These are phyloP conservation scores for Cynocephalus volans DNA, from an alignment of 2,113 vertebrate species.

Conservation along the genomic window DNA sequence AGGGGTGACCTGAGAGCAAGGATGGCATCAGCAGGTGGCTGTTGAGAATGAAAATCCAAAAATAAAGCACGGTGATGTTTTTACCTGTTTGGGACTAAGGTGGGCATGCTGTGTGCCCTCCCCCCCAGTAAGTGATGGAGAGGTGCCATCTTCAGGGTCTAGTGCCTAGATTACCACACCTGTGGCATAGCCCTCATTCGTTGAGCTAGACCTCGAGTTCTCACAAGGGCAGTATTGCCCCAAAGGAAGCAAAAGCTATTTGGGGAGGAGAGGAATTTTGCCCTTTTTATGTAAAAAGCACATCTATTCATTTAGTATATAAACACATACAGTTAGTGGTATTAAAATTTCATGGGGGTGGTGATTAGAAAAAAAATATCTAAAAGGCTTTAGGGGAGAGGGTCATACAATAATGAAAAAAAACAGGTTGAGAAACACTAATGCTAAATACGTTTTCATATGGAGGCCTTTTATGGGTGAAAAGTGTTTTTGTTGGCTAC, in stretches of 20 bases:
- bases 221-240: background rate
- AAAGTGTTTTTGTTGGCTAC: background rate
- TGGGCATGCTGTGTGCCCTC: background rate
- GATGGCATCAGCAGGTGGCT: background rate
- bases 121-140: too few relatives aligned
- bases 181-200: background rate
- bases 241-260: background rate
- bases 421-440: background rate
- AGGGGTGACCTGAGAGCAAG: background rate
- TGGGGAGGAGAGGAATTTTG: background rate
- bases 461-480: background rate
- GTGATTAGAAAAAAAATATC: background rate
- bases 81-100: background rate
- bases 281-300: background rate
- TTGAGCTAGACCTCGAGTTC: background rate
- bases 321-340: background rate
- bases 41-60: background rate
- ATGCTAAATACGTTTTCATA: background rate
- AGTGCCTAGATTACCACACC: background rate
- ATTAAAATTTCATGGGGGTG: background rate
- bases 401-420: background rate
- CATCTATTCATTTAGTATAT: background rate
- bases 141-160: background rate
- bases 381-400: background rate
- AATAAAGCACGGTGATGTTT: background rate